phyloP scores from a whole-genome alignment of 2,113 vertebrate genomes.

The Hippolais icterina region DNA sequence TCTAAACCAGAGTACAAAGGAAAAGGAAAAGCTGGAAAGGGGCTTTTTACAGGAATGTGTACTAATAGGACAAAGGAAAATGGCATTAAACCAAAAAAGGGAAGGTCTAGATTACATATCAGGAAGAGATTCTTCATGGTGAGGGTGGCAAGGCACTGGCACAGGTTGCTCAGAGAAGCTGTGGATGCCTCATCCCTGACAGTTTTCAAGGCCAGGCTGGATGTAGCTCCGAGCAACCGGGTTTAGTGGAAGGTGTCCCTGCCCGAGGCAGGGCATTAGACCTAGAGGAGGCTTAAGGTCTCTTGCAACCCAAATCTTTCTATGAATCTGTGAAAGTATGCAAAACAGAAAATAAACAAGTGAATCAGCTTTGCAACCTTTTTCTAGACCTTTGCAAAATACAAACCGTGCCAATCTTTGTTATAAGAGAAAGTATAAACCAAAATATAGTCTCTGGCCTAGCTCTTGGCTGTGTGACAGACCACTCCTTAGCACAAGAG shows the following conservation, averaged over 20 bases:
- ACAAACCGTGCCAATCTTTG: not conserved
- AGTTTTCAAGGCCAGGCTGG: not conserved
- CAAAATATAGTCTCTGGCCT: not conserved
- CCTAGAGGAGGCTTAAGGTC: not conserved
- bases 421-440: not conserved
- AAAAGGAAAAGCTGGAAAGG: not conserved
- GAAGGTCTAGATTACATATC: not conserved
- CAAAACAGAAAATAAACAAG: not conserved
- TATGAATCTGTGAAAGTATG: not conserved
- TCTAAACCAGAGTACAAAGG: not conserved
- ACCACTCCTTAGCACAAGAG: not conserved
- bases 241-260: not conserved
- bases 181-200: not conserved
- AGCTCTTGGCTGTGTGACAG: not conserved
- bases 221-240: not conserved
- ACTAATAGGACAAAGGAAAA: not conserved
- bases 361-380: not conserved
- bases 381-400: not conserved
- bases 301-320: not conserved
- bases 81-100: not conserved
- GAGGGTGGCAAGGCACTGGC: not conserved
- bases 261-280: not conserved
- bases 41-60: not conserved
- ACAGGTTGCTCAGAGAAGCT: not conserved
- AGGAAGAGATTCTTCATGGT: not conserved